A percentile compares a stretch with the other conserved stretches of the same genome.
Evolutionary conservation across 2,113 vertebrate species (phyloP).

Genomic region (Anoura caudifer): DNA sequence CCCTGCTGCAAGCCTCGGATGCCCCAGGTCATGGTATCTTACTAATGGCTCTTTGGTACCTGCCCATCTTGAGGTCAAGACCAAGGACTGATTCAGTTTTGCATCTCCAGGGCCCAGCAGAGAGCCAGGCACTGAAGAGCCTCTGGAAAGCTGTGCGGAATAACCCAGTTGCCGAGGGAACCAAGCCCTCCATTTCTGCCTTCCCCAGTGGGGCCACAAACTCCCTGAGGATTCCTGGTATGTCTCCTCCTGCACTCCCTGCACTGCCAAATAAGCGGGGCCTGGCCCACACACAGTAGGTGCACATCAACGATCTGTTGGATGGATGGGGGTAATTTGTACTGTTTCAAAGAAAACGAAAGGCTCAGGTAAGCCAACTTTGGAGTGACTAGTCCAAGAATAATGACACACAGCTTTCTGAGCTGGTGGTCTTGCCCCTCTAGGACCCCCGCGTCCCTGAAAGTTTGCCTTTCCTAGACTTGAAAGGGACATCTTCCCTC

Average conservation of each 20-base stretch:
- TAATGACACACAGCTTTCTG: neutral
- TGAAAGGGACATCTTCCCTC: neutral
- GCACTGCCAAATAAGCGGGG: neutral
- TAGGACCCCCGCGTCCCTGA: neutral
- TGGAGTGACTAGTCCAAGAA: neutral
- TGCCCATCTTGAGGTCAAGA: neutral
- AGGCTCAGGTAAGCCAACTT: neutral
- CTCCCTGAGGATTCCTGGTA: accelerated
- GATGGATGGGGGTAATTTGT: neutral
- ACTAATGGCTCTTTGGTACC: neutral
- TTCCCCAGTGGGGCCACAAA: neutral
- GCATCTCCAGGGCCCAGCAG: neutral
- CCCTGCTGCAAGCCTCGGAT: neutral
- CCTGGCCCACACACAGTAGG: neutral
- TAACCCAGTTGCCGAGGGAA: neutral
- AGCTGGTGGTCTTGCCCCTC: neutral
- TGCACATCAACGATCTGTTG: neutral
- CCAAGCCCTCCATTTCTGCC: neutral
- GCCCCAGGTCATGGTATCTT: neutral
- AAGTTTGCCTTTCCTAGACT: neutral
- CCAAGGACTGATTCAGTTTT: neutral
- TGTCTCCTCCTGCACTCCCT: neutral
- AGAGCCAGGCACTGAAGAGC: neutral
- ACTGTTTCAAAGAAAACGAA: neutral
- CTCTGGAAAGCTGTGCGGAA: neutral